phyloP scores from a whole-genome alignment of 2,113 vertebrate species.

The Sus scrofa region T2T-Sscrofa CM000813.6:122117001-122117500 shows the following conservation, averaged over 20 bases:
- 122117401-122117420: not conserved
- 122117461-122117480: not conserved
- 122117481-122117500: not conserved
- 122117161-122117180: not conserved
- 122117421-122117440: not conserved
- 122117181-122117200: not conserved
- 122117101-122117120: not conserved
- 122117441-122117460: not conserved
- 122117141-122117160: not conserved
- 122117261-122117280: not conserved
- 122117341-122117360: not conserved
- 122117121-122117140: not conserved
- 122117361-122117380: not conserved
- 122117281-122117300: not conserved
- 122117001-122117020: not conserved
- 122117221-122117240: not conserved
- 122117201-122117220: not conserved
- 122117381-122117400: not conserved
- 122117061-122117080: not conserved
- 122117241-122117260: not conserved
- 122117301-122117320: not conserved
- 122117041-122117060: not conserved
- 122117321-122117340: slow-evolving; percentile 20
- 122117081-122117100: not conserved
- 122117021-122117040: not conserved